Percentiles rank a stretch among this genome's conserved stretches.
Evolutionary conservation across 2,797 vertebrate genomes (phyloP).

Genomic region (Iguana delicatissima): DNA sequence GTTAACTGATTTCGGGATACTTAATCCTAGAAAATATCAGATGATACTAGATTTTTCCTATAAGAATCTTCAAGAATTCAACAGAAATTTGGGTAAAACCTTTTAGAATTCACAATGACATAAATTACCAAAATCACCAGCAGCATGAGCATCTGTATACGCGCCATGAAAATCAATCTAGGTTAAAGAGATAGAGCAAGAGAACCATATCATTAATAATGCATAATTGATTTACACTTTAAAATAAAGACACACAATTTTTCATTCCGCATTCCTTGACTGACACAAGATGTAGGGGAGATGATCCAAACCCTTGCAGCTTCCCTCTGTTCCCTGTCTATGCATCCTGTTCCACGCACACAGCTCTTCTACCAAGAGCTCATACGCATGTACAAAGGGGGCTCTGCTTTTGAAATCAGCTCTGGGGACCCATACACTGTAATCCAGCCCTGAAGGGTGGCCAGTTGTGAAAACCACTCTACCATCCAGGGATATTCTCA

Average conservation of each 20-base stretch:
- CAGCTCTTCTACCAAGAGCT: neutral
- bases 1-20: neutral
- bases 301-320: neutral
- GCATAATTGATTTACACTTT: neutral
- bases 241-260: neutral
- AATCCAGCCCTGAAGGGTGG: neutral
- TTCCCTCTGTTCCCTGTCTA: neutral
- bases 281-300: neutral
- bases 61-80: neutral
- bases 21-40: neutral
- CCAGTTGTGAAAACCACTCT: no score
- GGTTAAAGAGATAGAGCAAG: conserved; percentile 23
- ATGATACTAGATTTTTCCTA: neutral
- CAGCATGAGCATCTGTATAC: conserved; percentile 78
- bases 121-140: conserved; percentile 82
- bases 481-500: no score
- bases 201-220: conserved; percentile 46
- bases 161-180: conserved; percentile 83
- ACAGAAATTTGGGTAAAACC: neutral
- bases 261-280: neutral
- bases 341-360: neutral
- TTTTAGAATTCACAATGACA: conserved; percentile 37
- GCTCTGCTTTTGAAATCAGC: no score
- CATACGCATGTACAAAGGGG: no score
- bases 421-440: neutral